A percentile compares a stretch with the other conserved stretches of the same genome.
Conservation (phyloP, 2,113 vertebrate genomes). For the Conger conger region DNA sequence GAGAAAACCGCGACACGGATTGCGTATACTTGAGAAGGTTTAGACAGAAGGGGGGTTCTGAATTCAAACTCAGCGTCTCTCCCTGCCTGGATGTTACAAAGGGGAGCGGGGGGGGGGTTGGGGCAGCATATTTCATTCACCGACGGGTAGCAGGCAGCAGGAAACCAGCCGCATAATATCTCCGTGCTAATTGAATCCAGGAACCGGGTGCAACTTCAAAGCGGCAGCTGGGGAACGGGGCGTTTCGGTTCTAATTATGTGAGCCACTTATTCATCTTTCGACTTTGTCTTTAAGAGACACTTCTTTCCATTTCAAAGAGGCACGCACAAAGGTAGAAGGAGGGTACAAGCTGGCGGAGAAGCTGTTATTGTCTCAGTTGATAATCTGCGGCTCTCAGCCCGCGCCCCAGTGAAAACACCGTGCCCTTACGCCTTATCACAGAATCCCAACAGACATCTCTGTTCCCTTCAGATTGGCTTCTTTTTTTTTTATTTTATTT, state of each 20-base stretch:
- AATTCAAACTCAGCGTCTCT: not conserved
- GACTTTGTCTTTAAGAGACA: constrained; percentile 33
- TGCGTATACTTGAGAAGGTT: not conserved
- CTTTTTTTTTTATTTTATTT: not conserved
- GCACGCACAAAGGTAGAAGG: constrained; percentile 32
- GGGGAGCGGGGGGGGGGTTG: not conserved
- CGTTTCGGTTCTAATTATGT: constrained; percentile 34
- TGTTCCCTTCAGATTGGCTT: constrained; percentile 11
- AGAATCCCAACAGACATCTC: constrained; percentile 6
- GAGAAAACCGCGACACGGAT: no score
- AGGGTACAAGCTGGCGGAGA: constrained; percentile 27
- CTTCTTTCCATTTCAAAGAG: constrained; percentile 36
- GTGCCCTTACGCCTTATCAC: constrained; percentile 13
- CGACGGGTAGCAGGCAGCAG: not conserved
- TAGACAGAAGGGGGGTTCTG: not conserved
- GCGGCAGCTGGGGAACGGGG: constrained; percentile 31
- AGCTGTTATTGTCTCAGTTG: constrained; percentile 26
- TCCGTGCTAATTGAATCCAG: constrained; percentile 32
- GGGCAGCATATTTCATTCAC: constrained; percentile 16
- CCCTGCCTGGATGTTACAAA: constrained; percentile 1
- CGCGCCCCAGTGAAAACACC: not conserved
- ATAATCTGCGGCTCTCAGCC: constrained; percentile 22
- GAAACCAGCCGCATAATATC: constrained; percentile 24
- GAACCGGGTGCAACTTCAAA: constrained; percentile 34
- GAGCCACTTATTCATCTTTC: constrained; percentile 36